Evolutionary conservation across 2,113 vertebrate species (phyloP), one percentile per base, ranked within the genome.

Genomic region (Pongo abelii): DNA sequence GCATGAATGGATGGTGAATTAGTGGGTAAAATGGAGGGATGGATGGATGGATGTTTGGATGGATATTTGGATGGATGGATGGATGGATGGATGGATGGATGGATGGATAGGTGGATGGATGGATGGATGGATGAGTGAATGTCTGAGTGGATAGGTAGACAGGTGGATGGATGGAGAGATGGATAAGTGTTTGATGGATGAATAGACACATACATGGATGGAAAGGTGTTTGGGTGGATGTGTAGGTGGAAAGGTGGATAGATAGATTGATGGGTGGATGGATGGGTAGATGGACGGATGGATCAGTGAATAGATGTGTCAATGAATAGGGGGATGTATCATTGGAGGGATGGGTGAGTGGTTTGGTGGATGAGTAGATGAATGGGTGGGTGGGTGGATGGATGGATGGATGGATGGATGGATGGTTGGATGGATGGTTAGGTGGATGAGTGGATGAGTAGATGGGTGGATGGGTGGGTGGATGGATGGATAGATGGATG

Each of bases 311-410:
- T 70, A 18, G 35, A n/a, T 70, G 67, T 16, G 35, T 70, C 6
- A 27, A 5, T 12, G 8, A 30, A 7, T 46, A 46, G 5, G 0
- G 30, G 14, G n/a, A 0, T 35, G 4, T 43, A 40, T 30, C 13
- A 25, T 0, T 67, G 25, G 16, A 4, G 12, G 30, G n/a, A 2
- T 55, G 17, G 11, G 8, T 57, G 14, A 25, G 7, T 75, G 18
- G 13, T 23, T 16, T 12, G 32, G 16, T 43, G 43, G 43, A 43
- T 43, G 43, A 43, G 43, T 43, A 43, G 43, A 43, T 38, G 38
- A 38, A 38, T 43, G 43, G 43, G 43, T 38, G 38, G 38, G 40
- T n/a, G 8, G 6, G 4, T 70, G 17, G 1, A 7, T n/a, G 14
- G 30, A 67, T 67, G 30, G 27, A 10, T 67, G 27, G 30, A 2